phyloP scores from a whole-genome alignment of 2,888 invertebrate species.

The Aspidapion aeneum region DNA sequence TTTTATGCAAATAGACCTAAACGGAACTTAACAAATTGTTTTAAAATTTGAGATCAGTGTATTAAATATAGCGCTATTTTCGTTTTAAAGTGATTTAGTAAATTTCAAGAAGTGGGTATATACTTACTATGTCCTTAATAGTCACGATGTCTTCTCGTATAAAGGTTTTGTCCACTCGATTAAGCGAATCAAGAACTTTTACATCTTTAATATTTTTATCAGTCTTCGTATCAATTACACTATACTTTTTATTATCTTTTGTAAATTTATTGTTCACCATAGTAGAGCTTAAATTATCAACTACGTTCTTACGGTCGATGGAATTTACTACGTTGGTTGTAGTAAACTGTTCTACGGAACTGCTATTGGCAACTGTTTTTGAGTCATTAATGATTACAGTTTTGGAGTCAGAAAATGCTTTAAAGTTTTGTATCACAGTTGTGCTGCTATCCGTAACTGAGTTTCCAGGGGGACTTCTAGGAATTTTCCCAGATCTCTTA shows the following conservation, averaged over 20 bases:
- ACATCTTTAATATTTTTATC: conserved; percentile 23
- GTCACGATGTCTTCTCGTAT: conserved; percentile 58
- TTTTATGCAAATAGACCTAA: too few relatives aligned
- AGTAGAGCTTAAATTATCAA: conserved; percentile 10
- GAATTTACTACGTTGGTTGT: conserved; percentile 6
- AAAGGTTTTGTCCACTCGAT: conserved; percentile 53
- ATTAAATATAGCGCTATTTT: not conserved
- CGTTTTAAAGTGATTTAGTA: too few relatives aligned
- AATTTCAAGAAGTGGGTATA: too few relatives aligned
- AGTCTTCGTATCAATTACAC: conserved; percentile 18
- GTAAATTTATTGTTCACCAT: conserved; percentile 33
- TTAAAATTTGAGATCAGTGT: too few relatives aligned
- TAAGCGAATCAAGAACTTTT: conserved; percentile 17
- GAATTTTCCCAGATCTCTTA: not conserved
- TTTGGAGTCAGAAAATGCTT: conserved; percentile 24
- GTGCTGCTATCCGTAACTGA: not conserved
- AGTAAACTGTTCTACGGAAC: conserved; percentile 36
- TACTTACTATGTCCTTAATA: conserved; percentile 53
- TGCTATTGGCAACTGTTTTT: conserved; percentile 31
- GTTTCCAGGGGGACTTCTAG: not conserved
- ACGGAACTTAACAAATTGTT: too few relatives aligned
- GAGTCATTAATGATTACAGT: conserved; percentile 26
- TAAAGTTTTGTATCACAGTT: conserved; percentile 17
- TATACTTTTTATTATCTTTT: conserved; percentile 23
- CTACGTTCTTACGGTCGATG: not conserved